These are phyloP conservation scores for Calliopum simillimum DNA, from an alignment of 2,888 invertebrate species.

Conservation along the genomic window DNA sequence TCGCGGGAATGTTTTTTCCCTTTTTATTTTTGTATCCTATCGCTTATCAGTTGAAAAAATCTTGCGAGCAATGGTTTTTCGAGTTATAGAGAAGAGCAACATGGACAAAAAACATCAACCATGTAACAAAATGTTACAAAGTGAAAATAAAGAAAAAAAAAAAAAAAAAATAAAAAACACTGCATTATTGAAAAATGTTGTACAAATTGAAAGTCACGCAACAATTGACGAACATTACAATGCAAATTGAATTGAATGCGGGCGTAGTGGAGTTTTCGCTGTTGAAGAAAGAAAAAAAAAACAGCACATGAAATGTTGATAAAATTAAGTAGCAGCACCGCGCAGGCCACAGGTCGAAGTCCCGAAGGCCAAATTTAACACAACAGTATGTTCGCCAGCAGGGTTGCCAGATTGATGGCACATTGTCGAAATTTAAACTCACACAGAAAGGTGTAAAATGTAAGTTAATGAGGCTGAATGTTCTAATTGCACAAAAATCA, in stretches of 20 bases:
- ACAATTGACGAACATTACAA: slow-evolving; percentile 48
- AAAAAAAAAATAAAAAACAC: slow-evolving; percentile 21
- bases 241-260: slow-evolving; percentile 14
- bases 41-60: not conserved
- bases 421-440: not conserved
- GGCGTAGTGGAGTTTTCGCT: not conserved
- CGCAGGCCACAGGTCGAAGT: not conserved
- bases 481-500: not conserved
- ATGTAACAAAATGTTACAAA: not conserved
- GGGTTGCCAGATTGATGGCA: no score
- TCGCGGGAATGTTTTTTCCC: slow-evolving; percentile 13
- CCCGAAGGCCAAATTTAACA: not conserved
- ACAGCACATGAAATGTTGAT: slow-evolving; percentile 14
- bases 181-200: slow-evolving; percentile 52
- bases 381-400: no score
- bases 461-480: not conserved
- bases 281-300: not conserved
- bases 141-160: not conserved
- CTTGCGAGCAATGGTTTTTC: not conserved
- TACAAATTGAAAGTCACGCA: slow-evolving; percentile 64
- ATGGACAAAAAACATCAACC: slow-evolving; percentile 7
- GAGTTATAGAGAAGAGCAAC: not conserved
- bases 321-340: slow-evolving; percentile 22
- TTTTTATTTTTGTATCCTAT: not conserved
- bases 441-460: not conserved